Evolutionary conservation across 1,140 invertebrate species (phyloP), one percentile per base, ranked within the genome.

Genomic region (Drosophila jambulina): DNA sequence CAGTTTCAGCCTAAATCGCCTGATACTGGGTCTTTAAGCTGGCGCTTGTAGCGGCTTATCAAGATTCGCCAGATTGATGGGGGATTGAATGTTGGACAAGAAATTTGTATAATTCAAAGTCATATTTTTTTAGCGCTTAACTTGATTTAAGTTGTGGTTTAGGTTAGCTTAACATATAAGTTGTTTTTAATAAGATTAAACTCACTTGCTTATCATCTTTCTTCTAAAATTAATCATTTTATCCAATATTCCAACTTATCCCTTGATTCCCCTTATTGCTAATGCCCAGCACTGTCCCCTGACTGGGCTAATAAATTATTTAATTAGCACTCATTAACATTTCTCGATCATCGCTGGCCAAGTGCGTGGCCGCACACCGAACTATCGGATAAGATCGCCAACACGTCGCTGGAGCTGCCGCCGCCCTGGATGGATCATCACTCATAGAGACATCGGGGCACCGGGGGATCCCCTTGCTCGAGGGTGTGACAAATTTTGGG

Each of bases 281-380:
- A 5, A 56, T 54, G 49, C 25, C 25, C 25, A 15, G 5, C 36
- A 43, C 23, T 48, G 38, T 23, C 25, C 51, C 38, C 49, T 54
- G 62, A 23, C n/a, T 25, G 36, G 10, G 29, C 15, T 63, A 84
- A 85, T 90, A 91, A 88, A 85, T 85, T 82, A 88, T 74, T 91
- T 90, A 90, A 90, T 91, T 88, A 90, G 70, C 57, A 54, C 60
- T 75, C 71, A 90, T 90, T 85, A 88, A 65, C 81, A 91, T 90
- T 81, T 70, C n/a, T n/a, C 70, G 67, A 60, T 62, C 60, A 59
- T 25, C 42, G 27, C 45, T 56, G 23, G 17, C 36, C 10, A 56
- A 32, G 56, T 78, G 75, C 85, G 81, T 90, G 85, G 68, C 61
- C 51, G 45, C 64, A 74, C 68, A 80, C 48, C 61, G 40, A 72